Conservation (phyloP, 2,797 vertebrate genomes). For the Falco biarmicus region DNA sequence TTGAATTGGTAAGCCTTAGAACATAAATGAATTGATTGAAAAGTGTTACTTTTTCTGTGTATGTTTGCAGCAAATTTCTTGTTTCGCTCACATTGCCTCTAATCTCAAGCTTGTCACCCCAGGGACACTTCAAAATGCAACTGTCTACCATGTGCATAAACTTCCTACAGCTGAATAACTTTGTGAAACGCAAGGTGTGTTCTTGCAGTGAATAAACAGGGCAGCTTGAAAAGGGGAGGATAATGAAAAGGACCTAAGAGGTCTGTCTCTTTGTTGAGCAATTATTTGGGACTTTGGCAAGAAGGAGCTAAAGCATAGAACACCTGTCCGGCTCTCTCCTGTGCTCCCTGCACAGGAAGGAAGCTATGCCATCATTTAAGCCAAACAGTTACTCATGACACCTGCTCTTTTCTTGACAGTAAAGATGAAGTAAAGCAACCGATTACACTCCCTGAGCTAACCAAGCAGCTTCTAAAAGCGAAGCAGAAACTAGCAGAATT, state of each 20-base stretch:
- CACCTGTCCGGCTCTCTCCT: neutral
- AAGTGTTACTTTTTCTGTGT: neutral
- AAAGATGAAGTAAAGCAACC: conserved; percentile 66
- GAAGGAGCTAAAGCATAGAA: accelerated
- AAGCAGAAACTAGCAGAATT: conserved; percentile 84
- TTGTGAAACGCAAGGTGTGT: neutral
- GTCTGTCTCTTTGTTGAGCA: neutral
- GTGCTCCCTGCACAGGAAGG: neutral
- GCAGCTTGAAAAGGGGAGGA: neutral
- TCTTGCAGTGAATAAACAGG: neutral
- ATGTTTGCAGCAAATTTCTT: neutral
- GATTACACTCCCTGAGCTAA: conserved; percentile 82
- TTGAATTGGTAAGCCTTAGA: conserved; percentile 66
- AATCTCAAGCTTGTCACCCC: neutral
- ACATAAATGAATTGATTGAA: neutral
- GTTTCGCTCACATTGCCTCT: neutral
- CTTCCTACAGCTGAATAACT: neutral
- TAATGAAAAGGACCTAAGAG: neutral
- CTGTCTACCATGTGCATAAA: neutral
- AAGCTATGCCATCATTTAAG: neutral
- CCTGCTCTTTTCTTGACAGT: conserved; percentile 57
- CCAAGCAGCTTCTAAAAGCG: conserved; percentile 80
- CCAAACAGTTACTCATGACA: neutral
- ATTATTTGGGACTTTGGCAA: neutral
- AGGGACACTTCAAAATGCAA: neutral